A percentile compares a stretch with the other conserved stretches of the same genome.
phyloP scores from a whole-genome alignment of 2,113 vertebrate genomes.

The Perognathus longimembris region DNA sequence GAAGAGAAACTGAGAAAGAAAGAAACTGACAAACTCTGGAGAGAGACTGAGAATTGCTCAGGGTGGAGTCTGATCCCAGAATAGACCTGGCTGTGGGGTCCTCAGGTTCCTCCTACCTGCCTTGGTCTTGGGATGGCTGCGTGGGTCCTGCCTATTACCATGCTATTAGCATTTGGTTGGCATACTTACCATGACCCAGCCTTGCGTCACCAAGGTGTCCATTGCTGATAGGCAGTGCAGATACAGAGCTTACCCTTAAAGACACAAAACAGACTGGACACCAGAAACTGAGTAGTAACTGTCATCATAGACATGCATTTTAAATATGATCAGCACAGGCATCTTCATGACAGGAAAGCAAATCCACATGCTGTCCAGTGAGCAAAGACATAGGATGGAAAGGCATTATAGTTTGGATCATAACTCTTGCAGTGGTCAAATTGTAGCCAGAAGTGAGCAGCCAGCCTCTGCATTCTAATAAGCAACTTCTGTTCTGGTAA shows the following conservation, averaged over 20 bases:
- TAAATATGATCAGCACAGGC: neutral
- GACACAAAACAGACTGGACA: neutral
- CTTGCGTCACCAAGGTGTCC: neutral
- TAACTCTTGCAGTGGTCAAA: neutral
- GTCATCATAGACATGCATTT: neutral
- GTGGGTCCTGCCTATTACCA: neutral
- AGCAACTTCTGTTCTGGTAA: neutral
- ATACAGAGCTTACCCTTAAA: no score
- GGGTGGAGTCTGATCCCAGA: neutral
- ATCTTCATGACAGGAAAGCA: neutral
- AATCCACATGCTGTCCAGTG: neutral
- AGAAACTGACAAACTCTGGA: neutral
- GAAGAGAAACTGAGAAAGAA: neutral
- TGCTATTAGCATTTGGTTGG: neutral
- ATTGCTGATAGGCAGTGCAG: neutral
- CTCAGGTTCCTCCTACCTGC: neutral
- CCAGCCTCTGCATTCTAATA: neutral
- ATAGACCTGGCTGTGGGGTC: neutral
- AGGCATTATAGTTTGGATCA: neutral
- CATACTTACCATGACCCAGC: neutral
- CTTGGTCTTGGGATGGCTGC: neutral
- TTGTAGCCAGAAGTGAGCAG: neutral
- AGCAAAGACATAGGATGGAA: neutral
- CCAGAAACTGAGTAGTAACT: no score
- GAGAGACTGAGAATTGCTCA: neutral